These are phyloP conservation scores for Drosophila emarginata DNA, from an alignment of 2,888 invertebrate genomes.

Conservation along the genomic window DNA sequence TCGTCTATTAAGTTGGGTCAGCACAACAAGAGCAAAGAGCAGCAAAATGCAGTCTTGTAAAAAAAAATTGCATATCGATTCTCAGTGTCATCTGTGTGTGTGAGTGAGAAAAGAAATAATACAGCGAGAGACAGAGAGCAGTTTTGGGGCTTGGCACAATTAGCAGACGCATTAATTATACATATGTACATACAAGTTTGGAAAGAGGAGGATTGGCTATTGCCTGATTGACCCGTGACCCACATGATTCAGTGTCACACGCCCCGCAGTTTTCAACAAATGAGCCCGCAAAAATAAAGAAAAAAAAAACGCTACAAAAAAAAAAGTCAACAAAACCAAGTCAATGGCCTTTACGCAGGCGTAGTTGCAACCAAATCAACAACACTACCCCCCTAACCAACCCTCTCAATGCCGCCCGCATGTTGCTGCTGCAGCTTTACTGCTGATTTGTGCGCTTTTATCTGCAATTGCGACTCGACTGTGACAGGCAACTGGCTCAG, in stretches of 20 bases:
- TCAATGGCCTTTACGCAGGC: conserved; percentile 60
- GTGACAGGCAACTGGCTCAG: conserved; percentile 38
- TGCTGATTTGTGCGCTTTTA: conserved; percentile 56
- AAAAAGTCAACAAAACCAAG: conserved; percentile 13
- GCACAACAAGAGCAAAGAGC: conserved; percentile 68
- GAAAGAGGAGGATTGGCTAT: conserved; percentile 29
- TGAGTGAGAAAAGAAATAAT: neutral
- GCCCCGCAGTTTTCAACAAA: conserved; percentile 54
- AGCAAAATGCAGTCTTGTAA: conserved; percentile 4
- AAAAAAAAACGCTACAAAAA: neutral
- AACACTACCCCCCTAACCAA: neutral
- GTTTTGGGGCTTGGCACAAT: conserved; percentile 48
- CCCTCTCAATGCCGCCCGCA: conserved; percentile 25
- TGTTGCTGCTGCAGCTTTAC: conserved; percentile 23
- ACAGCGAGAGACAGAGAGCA: neutral
- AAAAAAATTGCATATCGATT: conserved; percentile 5
- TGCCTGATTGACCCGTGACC: conserved; percentile 70
- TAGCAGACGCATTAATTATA: conserved; percentile 50
- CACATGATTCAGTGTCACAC: conserved; percentile 45
- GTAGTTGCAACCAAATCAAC: neutral
- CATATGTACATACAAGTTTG: conserved; percentile 14
- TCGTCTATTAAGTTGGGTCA: conserved; percentile 84
- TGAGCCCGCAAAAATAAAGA: conserved; percentile 36
- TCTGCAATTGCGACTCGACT: conserved; percentile 35
- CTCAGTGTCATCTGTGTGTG: neutral